Evolutionary conservation across 2,113 vertebrate genomes (phyloP), one percentile per base, ranked within the genome.

Genomic region (Rafetus swinhoei): DNA sequence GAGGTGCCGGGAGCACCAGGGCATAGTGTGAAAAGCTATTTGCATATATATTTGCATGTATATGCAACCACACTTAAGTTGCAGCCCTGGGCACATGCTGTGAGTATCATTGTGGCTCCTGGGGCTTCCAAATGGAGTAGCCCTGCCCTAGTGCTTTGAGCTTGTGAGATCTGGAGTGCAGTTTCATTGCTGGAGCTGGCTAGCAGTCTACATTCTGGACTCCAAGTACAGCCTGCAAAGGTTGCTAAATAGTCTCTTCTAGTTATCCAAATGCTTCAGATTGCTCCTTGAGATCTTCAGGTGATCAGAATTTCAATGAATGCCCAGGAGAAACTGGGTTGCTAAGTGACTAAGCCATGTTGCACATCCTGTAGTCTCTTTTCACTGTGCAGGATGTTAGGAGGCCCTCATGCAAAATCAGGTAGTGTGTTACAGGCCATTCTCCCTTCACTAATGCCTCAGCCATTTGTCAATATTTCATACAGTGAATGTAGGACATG

Each of bases 271-370:
- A 76, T n/a, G 65, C 65, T 35, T 72, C 65, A 72, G 65, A 72
- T 76, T 76, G 74, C 39, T 13, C 22, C 74, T 24, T 21, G 22
- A 25, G 39, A 77, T 50, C 22, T 77, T 77, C 39, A 50, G 39
- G 21, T 21, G 45, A 50, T 54, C 81, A 55, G 15, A 29, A 35
- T 74, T 24, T 11, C 39, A 74, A 56, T 88, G 29, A 15, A 32
- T 19, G 88, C n/a, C 50, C 87, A 79, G n/a, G 65, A 87, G 50
- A 88, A 82, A 7, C 77, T 88, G 89, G 56, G 14, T 93, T 92
- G n/a, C n/a, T 77, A 77, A 25, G 12, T 50, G 50, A 50, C 39
- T 50, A 15, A 77, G 74, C 74, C 19, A 14, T 45, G 19, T 3
- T 76, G 72, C 39, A 45, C 35, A 24, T 45, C 39, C 24, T 77